Base-by-base conservation (phyloP, 2,888 invertebrate genomes). In the Dolomedes plantarius region DNA sequence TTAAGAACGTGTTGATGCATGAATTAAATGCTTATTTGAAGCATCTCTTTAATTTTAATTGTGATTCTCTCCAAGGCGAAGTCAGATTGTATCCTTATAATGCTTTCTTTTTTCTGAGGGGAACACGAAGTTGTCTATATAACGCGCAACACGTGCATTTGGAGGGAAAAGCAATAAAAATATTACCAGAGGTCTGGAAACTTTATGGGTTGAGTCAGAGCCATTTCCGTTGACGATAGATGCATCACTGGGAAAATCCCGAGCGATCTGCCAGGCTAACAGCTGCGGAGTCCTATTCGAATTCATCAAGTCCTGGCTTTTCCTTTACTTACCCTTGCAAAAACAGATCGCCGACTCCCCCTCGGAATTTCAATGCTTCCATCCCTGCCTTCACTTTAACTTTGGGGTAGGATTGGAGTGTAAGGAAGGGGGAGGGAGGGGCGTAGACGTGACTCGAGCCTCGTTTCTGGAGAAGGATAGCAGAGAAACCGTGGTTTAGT, bases 211-310 rank as follows among this genome's bases (percentile, higher is more conserved):
- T 36, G 19, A 39, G 64, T 79, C 79, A 72, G 31, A 46, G 23
- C 72, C 72, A 79, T 72, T 79, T 79, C 79, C 79, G 79, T 79
- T 27, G 71, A 65, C 62, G 72, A 72, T 72, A 50, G 62, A 65
- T 64, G 72, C n/a, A 32, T 5, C 19, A 36, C 36, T 27, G 31
- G 65, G 62, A 62, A 29, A 78, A 64, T 23, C 39, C 76, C 46
- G 27, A 46, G 31, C 19, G 56, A 69, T 29, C 7, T 13, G 31
- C 71, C 46, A 36, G 78, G 28, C 62, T 39, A 79, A 65, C 72
- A 79, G 79, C 79, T 79, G 79, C 64, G 19, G n/a, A 72, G 64
- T n/a, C 46, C 71, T 46, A 79, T 72, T 79, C 79, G 28, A 79
- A 79, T 79, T 79, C 79, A 79, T 79, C 78, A 41, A 78, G 56